A percentile compares a stretch with the other conserved stretches of the same genome.
phyloP scores from a whole-genome alignment of 2,113 vertebrate species.

The Phycodurus eques region DNA sequence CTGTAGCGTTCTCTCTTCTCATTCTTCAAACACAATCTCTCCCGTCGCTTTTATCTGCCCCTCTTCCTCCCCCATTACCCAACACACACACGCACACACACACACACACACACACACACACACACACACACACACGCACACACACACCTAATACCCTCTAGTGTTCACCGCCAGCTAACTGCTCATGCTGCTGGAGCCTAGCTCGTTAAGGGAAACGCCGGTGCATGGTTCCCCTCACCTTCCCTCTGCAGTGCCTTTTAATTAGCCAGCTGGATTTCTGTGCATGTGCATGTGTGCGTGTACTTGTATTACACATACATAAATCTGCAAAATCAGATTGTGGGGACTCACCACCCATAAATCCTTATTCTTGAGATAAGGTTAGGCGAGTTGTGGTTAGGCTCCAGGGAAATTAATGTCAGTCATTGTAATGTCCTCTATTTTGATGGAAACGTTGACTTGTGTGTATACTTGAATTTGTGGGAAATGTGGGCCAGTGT shows the following conservation, averaged over 20 bases:
- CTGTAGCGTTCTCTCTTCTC: slow-evolving; percentile 56
- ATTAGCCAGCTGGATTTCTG: slow-evolving; percentile 62
- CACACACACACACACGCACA: not conserved
- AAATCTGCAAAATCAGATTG: slow-evolving; percentile 1
- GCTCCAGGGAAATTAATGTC: slow-evolving; percentile 9
- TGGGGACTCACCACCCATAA: slow-evolving; percentile 7
- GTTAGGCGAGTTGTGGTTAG: not conserved
- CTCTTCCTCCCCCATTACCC: not conserved
- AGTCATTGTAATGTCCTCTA: slow-evolving; percentile 3
- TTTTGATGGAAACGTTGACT: slow-evolving; percentile 4
- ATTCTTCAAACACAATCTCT: slow-evolving; percentile 65
- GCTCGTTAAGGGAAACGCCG: slow-evolving; percentile 64
- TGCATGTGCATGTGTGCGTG: slow-evolving; percentile 26
- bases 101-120: not conserved
- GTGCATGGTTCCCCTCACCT: slow-evolving; percentile 62
- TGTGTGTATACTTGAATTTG: slow-evolving; percentile 16
- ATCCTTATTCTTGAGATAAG: slow-evolving; percentile 4
- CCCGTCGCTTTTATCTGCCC: slow-evolving; percentile 52
- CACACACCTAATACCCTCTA: slow-evolving; percentile 23
- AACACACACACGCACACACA: not conserved
- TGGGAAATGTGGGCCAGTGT: slow-evolving; percentile 12
- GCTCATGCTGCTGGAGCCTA: slow-evolving; percentile 53
- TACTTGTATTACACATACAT: slow-evolving; percentile 2
- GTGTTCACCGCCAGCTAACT: slow-evolving; percentile 49
- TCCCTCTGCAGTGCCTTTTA: slow-evolving; percentile 60